Base-by-base conservation (phyloP, 2,888 invertebrate genomes). In the Thecophora atra region DNA sequence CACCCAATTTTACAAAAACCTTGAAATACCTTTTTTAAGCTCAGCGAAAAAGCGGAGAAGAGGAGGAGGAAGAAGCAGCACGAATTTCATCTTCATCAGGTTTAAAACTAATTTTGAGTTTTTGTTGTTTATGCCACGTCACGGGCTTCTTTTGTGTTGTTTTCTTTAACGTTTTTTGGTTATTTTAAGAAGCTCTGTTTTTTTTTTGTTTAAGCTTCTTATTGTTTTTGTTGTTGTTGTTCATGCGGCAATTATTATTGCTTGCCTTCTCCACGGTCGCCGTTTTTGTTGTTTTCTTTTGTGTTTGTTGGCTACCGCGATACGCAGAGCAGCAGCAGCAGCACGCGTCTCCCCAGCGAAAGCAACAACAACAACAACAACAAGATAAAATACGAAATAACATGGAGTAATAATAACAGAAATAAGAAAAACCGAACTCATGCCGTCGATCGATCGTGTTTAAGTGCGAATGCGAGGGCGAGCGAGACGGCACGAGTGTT, bases 241-340 rank as follows among this genome's bases (percentile, higher is more conserved):
- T n/a, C n/a, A n/a, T n/a, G n/a, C n/a, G n/a, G n/a, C n/a, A n/a
- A n/a, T n/a, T n/a, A n/a, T n/a, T n/a, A n/a, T n/a, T n/a, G n/a
- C n/a, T n/a, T n/a, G n/a, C n/a, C n/a, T n/a, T n/a, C n/a, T n/a
- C n/a, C n/a, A n/a, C n/a, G n/a, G n/a, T n/a, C n/a, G n/a, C n/a
- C n/a, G n/a, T n/a, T n/a, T n/a, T n/a, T n/a, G n/a, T 56, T 15
- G 13, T 56, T 26, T 26, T 24, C 26, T 24, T 56, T 56, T 26
- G 24, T 56, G 13, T 24, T 24, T 21, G 26, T 37, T 75, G 77
- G 85, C 85, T 84, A 84, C 84, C 76, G 84, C 85, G 83, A 80
- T 84, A 84, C 85, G 85, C 84, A 79, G 77, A 78, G 77, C 73
- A 76, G 76, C 21, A 2, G 37, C 73, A 74, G 75, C 75, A 76